phyloP scores from a whole-genome alignment of 2,113 vertebrate genomes.

The Aspidoscelis tigris region DNA sequence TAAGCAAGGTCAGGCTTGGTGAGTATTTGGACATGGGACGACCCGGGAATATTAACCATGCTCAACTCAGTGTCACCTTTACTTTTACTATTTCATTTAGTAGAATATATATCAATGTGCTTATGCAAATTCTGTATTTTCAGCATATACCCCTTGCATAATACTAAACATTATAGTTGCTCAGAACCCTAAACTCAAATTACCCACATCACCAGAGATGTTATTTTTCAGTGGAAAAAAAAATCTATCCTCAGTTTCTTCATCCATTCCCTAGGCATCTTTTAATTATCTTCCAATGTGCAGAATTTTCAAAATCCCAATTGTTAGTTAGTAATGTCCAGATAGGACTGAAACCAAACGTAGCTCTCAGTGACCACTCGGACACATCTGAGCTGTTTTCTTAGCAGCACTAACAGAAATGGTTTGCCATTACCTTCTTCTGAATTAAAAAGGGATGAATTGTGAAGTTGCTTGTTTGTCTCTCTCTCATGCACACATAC shows the following conservation, averaged over 20 bases:
- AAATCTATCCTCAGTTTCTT: slow-evolving; percentile 48
- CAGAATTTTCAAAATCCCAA: slow-evolving; percentile 39
- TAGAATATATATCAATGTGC: slow-evolving; percentile 45
- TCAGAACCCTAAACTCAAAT: slow-evolving; percentile 70
- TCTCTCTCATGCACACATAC: no score
- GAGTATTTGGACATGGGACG: no score
- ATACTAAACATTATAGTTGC: slow-evolving; percentile 76
- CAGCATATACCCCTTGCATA: slow-evolving; percentile 71
- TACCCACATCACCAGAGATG: not conserved
- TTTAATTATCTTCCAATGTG: slow-evolving; percentile 48
- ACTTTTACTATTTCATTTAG: slow-evolving; percentile 48
- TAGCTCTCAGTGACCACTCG: no score
- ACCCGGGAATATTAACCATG: no score
- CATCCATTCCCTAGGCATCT: slow-evolving; percentile 42
- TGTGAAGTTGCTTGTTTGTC: no score
- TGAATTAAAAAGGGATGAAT: no score
- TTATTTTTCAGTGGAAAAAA: slow-evolving; percentile 62
- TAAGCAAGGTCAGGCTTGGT: no score
- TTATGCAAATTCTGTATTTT: slow-evolving; percentile 70
- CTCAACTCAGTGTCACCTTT: no score
- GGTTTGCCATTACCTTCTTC: no score
- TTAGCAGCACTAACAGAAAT: no score
- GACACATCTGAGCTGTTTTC: no score
- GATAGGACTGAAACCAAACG: no score
- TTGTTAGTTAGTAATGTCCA: slow-evolving; percentile 18